Evolutionary conservation across 2,113 vertebrate species (phyloP).

Genomic region (Indicator indicator): DNA sequence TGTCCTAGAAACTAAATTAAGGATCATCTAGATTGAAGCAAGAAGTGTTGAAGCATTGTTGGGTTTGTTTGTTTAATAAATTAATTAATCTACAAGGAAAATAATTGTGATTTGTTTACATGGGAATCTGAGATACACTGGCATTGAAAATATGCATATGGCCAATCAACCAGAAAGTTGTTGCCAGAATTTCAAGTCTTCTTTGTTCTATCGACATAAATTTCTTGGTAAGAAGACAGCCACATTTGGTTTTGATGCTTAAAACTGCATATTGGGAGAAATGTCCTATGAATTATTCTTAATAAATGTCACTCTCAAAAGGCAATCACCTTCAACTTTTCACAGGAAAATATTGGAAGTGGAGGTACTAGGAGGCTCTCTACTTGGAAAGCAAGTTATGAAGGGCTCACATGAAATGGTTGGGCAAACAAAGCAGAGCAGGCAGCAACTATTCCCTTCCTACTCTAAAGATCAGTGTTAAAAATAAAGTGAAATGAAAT

Average conservation of each 20-base stretch:
- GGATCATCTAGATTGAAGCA: slow-evolving; percentile 15
- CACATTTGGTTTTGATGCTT: neutral
- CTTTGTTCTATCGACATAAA: neutral
- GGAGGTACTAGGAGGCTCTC: neutral
- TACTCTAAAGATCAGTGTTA: neutral
- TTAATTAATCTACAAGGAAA: neutral
- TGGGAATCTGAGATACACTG: neutral
- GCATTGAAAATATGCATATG: neutral
- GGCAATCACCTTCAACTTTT: neutral
- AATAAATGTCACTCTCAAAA: slow-evolving; percentile 7
- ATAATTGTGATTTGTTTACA: neutral
- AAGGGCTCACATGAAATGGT: neutral
- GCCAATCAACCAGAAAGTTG: neutral
- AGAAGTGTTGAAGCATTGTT: neutral
- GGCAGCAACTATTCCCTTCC: neutral
- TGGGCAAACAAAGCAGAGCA: neutral
- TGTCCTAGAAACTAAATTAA: slow-evolving; percentile 41
- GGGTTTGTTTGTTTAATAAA: neutral
- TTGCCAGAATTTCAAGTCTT: slow-evolving; percentile 1
- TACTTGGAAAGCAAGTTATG: neutral
- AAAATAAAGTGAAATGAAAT: slow-evolving; percentile 18
- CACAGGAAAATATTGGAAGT: neutral
- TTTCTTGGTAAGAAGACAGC: neutral
- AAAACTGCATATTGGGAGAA: neutral
- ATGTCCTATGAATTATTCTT: neutral